Base-by-base conservation (phyloP, 2,113 vertebrate genomes). In the Ammodramus savannarum region DNA sequence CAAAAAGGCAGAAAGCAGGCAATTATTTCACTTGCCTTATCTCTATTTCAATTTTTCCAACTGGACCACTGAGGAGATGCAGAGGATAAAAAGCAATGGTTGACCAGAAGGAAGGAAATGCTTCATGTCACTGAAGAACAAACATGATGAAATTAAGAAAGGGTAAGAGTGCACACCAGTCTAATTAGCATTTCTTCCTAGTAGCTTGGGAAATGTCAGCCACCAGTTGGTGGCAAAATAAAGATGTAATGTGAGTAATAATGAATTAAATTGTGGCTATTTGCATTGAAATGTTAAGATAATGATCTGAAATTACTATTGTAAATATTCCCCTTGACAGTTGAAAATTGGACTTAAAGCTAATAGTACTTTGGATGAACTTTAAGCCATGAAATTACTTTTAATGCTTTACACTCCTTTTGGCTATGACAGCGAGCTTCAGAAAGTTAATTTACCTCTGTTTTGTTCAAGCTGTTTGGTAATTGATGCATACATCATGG, bases 161-260 rank as follows among this genome's bases (percentile, higher is more conserved):
- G 97, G 96, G 96, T 98, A 97, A 97, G 97, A 97, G 97, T 95
- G 97, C 97, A 97, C 93, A n/a, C 34, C 96, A 96, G 93, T 87
- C 96, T 98, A 97, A 98, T 98, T 98, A 98, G 98, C 97, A 98
- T 98, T 98, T 98, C 96, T 97, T 98, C 96, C 96, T 94, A 89
- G 97, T 97, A 97, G 95, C 92, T 97, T 95, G 97, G 94, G 96
- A 98, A 98, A 98, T 98, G 98, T 98, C 98, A 98, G 96, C 97
- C 97, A 98, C 97, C 98, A 97, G 98, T 98, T 98, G 98, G 98
- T 98, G 97, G 97, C 97, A 98, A 98, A 98, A 98, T 98, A 98
- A 98, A 98, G 98, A 98, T 97, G 97, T 97, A 97, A 97, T 97
- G 98, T 93, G 97, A 97, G 98, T 96, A 96, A 98, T 98, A 98